Base-by-base conservation (phyloP, 35 echinoderm and acorn worm genomes). In the Chiridota heheva region DNA sequence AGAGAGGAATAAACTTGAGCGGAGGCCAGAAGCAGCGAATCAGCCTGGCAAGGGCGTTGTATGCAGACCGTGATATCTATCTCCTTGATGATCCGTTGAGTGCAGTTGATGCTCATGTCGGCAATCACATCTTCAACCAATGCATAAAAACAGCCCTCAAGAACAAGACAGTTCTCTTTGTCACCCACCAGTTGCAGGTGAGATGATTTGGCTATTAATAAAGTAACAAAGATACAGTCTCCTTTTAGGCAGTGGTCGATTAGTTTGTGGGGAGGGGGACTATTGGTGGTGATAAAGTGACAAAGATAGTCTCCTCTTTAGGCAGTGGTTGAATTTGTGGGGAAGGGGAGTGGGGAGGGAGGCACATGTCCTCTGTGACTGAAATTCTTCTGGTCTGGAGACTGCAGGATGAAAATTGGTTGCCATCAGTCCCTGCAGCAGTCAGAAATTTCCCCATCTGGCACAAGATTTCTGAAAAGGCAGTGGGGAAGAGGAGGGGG, bases 1-100 rank as follows among this genome's bases (percentile, higher is more conserved):
- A 95, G 49, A 39, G 91, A 48, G 91, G 91, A 5, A 88, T 95
- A n/a, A 95, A 95, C 72, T 47, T 95, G 17, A 95, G 91, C 62
- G 91, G 91, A 29, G 91, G 91, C 31, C 91, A 95, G 91, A 95
- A 95, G 66, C 91, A 95, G 60, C 62, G 91, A 0, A 67, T 95
- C 43, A 95, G 81, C 67, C 80, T 95, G 22, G 91, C 91, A 35
- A 88, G 91, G 69, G 91, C 91, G 17, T 64, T 88, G 17, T 95
- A 95, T 73, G 81, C 91, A 31, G 80, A 88, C 44, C 43, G 91
- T 10, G 91, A 95, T 36, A 95, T 95, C 56, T 89, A 84, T 58
- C 81, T 95, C 5, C 47, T 95, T 1, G 91, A 95, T 13, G 91
- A 95, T 58, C 91, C 91, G 10, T 56, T 95, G 15, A 95, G 91